These are phyloP conservation scores for Macrochelys suwanniensis DNA, from an alignment of 2,797 vertebrate species.

Conservation along the genomic window DNA sequence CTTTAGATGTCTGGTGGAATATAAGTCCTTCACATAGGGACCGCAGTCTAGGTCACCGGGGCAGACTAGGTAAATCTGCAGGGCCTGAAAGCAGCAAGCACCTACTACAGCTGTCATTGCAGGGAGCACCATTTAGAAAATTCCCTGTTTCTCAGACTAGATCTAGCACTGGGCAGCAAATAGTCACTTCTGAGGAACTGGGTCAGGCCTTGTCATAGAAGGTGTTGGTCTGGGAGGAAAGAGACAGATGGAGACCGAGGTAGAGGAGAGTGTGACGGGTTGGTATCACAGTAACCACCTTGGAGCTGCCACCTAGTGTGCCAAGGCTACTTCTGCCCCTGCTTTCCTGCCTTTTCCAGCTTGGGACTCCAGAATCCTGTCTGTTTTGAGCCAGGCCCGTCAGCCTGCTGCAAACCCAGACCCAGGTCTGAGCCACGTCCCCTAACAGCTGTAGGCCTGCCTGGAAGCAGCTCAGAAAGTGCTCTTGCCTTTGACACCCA, in stretches of 20 bases:
- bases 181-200: accelerated
- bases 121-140: neutral
- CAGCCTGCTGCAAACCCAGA: too few species aligned
- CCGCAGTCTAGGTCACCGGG: neutral
- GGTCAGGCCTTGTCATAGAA: neutral
- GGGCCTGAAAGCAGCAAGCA: neutral
- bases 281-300: too few species aligned
- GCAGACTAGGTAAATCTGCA: accelerated
- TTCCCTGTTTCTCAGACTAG: neutral
- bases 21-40: accelerated
- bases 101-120: neutral
- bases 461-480: too few species aligned
- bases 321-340: too few species aligned
- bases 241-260: neutral
- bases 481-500: too few species aligned
- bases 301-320: too few species aligned
- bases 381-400: too few species aligned
- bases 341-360: too few species aligned
- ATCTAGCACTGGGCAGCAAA: neutral
- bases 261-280: too few species aligned
- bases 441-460: too few species aligned
- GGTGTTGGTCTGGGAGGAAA: neutral
- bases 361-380: too few species aligned
- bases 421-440: too few species aligned
- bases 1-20: neutral